A percentile compares a stretch with the other conserved stretches of the same genome.
Evolutionary conservation across 1,140 invertebrate species (phyloP).

Genomic region (Andrena cerasifolii): DNA sequence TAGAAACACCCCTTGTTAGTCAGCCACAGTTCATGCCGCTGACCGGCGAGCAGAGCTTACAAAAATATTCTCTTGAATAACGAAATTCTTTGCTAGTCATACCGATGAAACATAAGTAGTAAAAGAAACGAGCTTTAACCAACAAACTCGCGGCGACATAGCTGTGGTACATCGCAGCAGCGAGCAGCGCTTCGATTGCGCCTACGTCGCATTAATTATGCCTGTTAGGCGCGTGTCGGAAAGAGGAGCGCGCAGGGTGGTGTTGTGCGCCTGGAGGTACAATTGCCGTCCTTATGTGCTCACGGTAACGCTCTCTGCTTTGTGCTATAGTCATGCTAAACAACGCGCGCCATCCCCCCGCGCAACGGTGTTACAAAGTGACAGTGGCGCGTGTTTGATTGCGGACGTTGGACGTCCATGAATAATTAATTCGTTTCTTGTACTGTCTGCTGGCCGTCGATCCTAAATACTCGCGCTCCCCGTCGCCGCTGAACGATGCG

Average conservation of each 20-base stretch:
- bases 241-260: conserved; percentile 51
- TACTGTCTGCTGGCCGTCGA: conserved; percentile 9
- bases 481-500: background rate
- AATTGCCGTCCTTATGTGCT: conserved; percentile 53
- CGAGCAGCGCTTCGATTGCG: conserved; percentile 52
- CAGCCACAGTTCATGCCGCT: too few relatives aligned
- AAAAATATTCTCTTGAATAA: too few relatives aligned
- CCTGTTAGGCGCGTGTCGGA: conserved; percentile 46
- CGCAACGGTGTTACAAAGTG: conserved; percentile 60
- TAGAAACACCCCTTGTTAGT: too few relatives aligned
- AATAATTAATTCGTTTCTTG: conserved; percentile 73
- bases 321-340: conserved; percentile 70
- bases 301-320: background rate
- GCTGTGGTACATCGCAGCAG: too few relatives aligned
- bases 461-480: background rate
- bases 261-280: conserved; percentile 11
- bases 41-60: too few relatives aligned
- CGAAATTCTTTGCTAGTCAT: too few relatives aligned
- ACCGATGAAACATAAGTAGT: too few relatives aligned
- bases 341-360: conserved; percentile 51
- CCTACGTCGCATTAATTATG: conserved; percentile 59
- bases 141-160: too few relatives aligned
- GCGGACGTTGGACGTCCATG: conserved; percentile 68
- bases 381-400: conserved; percentile 58
- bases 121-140: too few relatives aligned